phyloP scores from a whole-genome alignment of 23 tunicate genomes.

The Ciona savignyi region DNA sequence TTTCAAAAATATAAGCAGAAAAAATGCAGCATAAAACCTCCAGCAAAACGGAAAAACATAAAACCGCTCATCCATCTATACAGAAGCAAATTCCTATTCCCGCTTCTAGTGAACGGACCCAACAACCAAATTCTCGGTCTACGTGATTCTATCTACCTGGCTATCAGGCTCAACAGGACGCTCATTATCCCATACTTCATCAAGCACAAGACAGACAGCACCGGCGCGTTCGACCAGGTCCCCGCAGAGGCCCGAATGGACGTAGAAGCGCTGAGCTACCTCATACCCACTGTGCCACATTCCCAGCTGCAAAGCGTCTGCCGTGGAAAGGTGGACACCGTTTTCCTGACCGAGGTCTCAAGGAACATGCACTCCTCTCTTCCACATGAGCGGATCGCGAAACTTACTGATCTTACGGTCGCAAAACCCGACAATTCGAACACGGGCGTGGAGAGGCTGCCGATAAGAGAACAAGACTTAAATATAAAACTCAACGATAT shows the following conservation, averaged over 20 bases:
- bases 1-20: background rate
- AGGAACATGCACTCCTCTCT: background rate
- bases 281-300: constrained; percentile 5
- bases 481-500: background rate
- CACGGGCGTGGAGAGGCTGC: constrained; percentile 7
- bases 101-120: constrained; percentile 46
- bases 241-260: constrained; percentile 12
- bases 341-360: constrained; percentile 25
- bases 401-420: background rate
- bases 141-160: constrained; percentile 56
- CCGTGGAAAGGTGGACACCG: constrained; percentile 8
- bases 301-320: constrained; percentile 3
- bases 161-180: constrained; percentile 49
- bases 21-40: background rate
- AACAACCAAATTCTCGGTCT: constrained; percentile 68
- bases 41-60: background rate
- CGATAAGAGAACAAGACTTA: background rate
- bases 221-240: background rate
- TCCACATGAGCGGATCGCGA: background rate
- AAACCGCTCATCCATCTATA: constrained; percentile 22
- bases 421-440: too few relatives aligned
- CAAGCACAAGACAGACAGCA: constrained; percentile 33
- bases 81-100: constrained; percentile 20
- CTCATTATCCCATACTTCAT: constrained; percentile 34
- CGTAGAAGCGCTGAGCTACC: background rate